These are phyloP conservation scores for Phylloscopus trochilus DNA, from an alignment of 2,113 vertebrate species.

Conservation along the genomic window DNA sequence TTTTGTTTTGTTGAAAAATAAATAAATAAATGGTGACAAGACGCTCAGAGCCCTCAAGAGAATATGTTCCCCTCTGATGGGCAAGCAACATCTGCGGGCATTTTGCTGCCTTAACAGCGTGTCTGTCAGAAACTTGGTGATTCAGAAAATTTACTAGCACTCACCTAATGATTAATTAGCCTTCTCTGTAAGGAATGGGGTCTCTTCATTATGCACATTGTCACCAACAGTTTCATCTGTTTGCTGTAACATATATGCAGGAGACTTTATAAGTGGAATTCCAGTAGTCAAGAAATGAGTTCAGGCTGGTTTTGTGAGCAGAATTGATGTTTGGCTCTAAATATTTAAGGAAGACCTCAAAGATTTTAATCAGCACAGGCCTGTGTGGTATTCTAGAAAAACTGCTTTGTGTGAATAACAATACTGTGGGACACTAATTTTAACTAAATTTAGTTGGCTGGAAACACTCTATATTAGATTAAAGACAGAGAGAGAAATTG, in stretches of 20 bases:
- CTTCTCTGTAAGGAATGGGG: slow-evolving; percentile 35
- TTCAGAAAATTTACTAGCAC: slow-evolving; percentile 70
- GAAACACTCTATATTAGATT: background rate
- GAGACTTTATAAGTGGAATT: slow-evolving; percentile 18
- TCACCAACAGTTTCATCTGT: slow-evolving; percentile 51
- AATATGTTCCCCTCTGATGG: slow-evolving; percentile 51
- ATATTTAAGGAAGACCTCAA: background rate
- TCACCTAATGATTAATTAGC: slow-evolving; percentile 74
- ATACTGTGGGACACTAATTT: background rate
- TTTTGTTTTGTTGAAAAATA: slow-evolving; percentile 8
- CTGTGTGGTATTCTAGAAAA: background rate
- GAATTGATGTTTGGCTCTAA: background rate
- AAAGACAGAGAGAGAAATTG: background rate
- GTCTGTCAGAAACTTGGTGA: slow-evolving; percentile 67
- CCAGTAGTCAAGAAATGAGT: background rate
- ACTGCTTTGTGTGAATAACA: background rate
- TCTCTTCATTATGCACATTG: slow-evolving; percentile 56
- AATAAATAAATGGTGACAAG: slow-evolving; percentile 28
- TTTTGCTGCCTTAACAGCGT: slow-evolving; percentile 38
- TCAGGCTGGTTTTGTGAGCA: background rate
- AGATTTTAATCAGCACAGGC: background rate
- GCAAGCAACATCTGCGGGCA: slow-evolving; percentile 53
- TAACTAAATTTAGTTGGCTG: background rate
- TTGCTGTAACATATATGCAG: background rate
- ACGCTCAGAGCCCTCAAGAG: slow-evolving; percentile 33